Evolutionary conservation across 2,113 vertebrate genomes (phyloP).

Genomic region (Rhineura floridana): DNA sequence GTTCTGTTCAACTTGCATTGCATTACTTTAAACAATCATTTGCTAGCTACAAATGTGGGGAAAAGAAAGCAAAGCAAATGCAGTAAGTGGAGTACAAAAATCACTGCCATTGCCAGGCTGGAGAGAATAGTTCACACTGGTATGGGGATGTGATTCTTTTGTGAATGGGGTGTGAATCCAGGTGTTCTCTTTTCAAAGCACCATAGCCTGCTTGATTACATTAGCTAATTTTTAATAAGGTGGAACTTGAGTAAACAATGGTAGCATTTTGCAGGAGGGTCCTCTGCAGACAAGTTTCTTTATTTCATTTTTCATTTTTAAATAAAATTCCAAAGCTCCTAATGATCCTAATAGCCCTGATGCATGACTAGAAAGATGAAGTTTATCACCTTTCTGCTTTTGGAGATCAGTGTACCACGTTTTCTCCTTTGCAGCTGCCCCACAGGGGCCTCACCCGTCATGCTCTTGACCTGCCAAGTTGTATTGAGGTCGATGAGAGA

Average conservation of each 20-base stretch:
- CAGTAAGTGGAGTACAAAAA: slow-evolving; percentile 35
- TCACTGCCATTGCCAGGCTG: slow-evolving; percentile 21
- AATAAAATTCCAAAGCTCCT: neutral
- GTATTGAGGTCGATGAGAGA: slow-evolving; percentile 36
- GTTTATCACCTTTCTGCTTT: slow-evolving; percentile 65
- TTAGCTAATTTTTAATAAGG: neutral
- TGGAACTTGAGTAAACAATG: slow-evolving; percentile 9
- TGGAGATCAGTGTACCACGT: slow-evolving; percentile 59
- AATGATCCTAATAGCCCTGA: slow-evolving; percentile 29
- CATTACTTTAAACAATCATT: slow-evolving; percentile 48
- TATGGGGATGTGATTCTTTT: slow-evolving; percentile 63
- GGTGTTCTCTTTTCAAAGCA: slow-evolving; percentile 36
- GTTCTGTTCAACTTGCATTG: slow-evolving; percentile 62
- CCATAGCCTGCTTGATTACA: slow-evolving; percentile 10
- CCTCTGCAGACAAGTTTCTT: neutral
- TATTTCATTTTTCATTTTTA: neutral
- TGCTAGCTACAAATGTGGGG: slow-evolving; percentile 6
- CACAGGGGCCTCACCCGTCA: slow-evolving; percentile 54
- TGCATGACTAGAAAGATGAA: slow-evolving; percentile 33
- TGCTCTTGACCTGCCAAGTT: slow-evolving; percentile 69
- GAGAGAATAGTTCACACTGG: slow-evolving; percentile 52
- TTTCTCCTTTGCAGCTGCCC: slow-evolving; percentile 73
- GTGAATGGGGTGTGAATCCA: slow-evolving; percentile 58
- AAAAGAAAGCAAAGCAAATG: slow-evolving; percentile 27
- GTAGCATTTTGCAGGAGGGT: neutral